These are phyloP conservation scores for Myotis daubentonii DNA, from an alignment of 2,797 vertebrate species.

Conservation along the genomic window DNA sequence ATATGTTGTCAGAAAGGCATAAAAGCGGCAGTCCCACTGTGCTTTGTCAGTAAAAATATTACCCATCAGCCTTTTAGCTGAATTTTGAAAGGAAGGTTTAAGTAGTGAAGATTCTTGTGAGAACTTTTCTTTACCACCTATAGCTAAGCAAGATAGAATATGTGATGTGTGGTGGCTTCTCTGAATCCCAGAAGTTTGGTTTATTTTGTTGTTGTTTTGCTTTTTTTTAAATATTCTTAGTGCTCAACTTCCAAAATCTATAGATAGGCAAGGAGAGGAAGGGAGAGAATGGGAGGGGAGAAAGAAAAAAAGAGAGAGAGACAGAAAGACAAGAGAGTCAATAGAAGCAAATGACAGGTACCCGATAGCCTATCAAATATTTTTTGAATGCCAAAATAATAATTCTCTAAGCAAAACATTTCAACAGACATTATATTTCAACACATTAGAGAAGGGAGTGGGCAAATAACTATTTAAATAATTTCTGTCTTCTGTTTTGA, in stretches of 20 bases:
- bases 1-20: constrained; percentile 6
- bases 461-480: not conserved
- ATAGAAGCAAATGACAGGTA: not conserved
- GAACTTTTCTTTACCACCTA: not conserved
- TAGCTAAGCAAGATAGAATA: not conserved
- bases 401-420: not conserved
- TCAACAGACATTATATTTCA: not conserved
- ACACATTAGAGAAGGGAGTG: not conserved
- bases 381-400: not conserved
- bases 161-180: not conserved
- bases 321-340: not conserved
- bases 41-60: not conserved
- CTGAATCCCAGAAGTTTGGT: not conserved
- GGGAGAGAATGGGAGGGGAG: not conserved
- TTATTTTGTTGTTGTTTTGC: not conserved
- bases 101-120: not conserved
- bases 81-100: constrained; percentile 38
- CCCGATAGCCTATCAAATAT: not conserved
- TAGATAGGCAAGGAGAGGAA: not conserved
- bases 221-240: not conserved
- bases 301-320: not conserved
- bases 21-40: not conserved
- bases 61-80: not conserved
- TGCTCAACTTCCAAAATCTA: not conserved
- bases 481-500: not conserved